These are phyloP conservation scores for Ramphastos sulfuratus DNA, from an alignment of 2,113 vertebrate species.

Conservation along the genomic window DNA sequence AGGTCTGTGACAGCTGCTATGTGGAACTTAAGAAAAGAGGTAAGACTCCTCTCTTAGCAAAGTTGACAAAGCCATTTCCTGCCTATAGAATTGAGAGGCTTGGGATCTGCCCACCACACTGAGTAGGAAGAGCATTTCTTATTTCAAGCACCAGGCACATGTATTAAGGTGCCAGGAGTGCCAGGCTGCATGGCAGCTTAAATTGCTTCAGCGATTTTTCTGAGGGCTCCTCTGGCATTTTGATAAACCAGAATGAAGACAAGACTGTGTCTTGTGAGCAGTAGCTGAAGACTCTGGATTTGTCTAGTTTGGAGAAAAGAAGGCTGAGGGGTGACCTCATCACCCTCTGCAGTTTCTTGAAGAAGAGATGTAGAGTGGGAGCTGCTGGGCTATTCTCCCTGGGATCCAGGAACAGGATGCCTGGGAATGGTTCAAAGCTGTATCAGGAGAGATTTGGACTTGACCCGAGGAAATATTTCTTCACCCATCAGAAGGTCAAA, in stretches of 20 bases:
- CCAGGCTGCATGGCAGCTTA: background rate
- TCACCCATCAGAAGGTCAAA: background rate
- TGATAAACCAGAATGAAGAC: background rate
- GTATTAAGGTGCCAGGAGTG: background rate
- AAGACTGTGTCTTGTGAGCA: background rate
- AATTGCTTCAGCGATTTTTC: background rate
- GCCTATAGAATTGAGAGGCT: background rate
- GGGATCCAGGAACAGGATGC: background rate
- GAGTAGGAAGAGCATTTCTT: background rate
- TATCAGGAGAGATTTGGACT: background rate
- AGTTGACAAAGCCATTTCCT: background rate
- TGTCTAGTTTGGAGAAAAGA: background rate
- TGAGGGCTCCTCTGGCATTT: background rate
- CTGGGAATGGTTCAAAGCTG: background rate
- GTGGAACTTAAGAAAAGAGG: constrained; percentile 88
- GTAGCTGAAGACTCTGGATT: background rate
- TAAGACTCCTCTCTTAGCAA: constrained; percentile 13
- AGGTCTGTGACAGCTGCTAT: constrained; percentile 97
- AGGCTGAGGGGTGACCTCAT: background rate
- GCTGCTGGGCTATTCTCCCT: background rate
- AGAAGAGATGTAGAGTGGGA: background rate
- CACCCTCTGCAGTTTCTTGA: background rate
- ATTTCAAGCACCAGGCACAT: background rate
- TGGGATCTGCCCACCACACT: background rate
- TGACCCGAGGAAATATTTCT: background rate